Percentiles rank a stretch among this genome's conserved stretches.
Evolutionary conservation across 2,888 invertebrate species (phyloP).

Genomic region (Sesia apiformis): DNA sequence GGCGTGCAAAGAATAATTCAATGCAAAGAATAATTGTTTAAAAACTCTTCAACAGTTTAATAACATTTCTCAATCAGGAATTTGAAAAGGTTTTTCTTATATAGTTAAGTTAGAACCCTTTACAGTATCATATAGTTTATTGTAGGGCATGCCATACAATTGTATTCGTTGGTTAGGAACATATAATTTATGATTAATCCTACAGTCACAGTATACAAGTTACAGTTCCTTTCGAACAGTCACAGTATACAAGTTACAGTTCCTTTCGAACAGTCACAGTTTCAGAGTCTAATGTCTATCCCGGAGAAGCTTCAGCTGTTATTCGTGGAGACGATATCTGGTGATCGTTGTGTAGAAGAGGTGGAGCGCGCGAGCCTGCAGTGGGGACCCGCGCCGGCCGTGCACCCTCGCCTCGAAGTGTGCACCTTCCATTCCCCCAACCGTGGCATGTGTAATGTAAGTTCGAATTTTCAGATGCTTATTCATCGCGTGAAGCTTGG

Average conservation of each 20-base stretch:
- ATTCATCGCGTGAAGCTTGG: too few species aligned
- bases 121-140: too few species aligned
- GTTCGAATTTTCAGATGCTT: not conserved
- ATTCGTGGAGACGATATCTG: not conserved
- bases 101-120: too few species aligned
- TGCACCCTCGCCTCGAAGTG: conserved; percentile 13
- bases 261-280: not conserved
- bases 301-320: conserved; percentile 1
- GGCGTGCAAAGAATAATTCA: too few species aligned
- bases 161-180: too few species aligned
- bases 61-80: too few species aligned
- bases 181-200: too few species aligned
- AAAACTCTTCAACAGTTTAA: too few species aligned
- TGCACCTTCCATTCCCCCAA: conserved; percentile 22
- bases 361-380: not conserved
- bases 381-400: not conserved
- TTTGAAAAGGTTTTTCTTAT: too few species aligned
- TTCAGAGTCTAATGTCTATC: not conserved
- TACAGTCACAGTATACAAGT: too few species aligned
- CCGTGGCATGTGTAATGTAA: conserved; percentile 22
- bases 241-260: not conserved
- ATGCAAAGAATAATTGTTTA: too few species aligned
- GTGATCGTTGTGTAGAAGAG: not conserved
- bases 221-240: not conserved
- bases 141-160: too few species aligned